phyloP scores from a whole-genome alignment of 2,888 invertebrate species.

The Helobdella robusta region DNA sequence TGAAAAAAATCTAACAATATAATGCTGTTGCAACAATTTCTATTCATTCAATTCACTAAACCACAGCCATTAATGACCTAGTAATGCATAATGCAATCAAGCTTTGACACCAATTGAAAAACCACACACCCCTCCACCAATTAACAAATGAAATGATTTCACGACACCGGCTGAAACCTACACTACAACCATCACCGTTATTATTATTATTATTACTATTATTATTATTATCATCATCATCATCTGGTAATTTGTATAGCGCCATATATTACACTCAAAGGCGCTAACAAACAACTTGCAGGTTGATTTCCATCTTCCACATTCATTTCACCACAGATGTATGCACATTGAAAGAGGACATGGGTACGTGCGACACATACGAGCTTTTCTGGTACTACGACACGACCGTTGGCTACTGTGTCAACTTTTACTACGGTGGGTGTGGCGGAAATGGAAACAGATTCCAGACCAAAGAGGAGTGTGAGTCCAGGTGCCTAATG shows the following conservation, averaged over 20 bases:
- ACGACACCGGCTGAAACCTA: too few species aligned
- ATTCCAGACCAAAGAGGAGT: slow-evolving; percentile 57
- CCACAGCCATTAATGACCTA: too few species aligned
- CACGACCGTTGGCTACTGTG: slow-evolving; percentile 38
- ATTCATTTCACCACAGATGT: slow-evolving; percentile 20
- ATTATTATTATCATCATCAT: too few species aligned
- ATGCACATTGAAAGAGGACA: slow-evolving; percentile 27
- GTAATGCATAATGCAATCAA: too few species aligned
- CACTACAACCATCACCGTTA: too few species aligned
- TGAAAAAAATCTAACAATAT: too few species aligned
- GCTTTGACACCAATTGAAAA: too few species aligned
- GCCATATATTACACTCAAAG: background rate
- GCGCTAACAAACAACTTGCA: background rate
- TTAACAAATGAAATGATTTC: too few species aligned
- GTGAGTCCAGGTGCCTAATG: slow-evolving; percentile 25
- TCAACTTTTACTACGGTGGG: slow-evolving; percentile 73
- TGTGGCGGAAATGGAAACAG: slow-evolving; percentile 84
- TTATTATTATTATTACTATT: too few species aligned
- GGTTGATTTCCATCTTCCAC: background rate
- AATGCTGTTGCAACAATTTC: too few species aligned
- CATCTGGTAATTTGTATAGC: background rate
- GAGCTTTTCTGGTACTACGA: slow-evolving; percentile 32
- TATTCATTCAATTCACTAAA: too few species aligned
- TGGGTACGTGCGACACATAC: slow-evolving; percentile 30
- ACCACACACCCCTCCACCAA: too few species aligned